Base-by-base conservation (phyloP, 2,888 invertebrate species). In the Crepidodera aurea region DNA sequence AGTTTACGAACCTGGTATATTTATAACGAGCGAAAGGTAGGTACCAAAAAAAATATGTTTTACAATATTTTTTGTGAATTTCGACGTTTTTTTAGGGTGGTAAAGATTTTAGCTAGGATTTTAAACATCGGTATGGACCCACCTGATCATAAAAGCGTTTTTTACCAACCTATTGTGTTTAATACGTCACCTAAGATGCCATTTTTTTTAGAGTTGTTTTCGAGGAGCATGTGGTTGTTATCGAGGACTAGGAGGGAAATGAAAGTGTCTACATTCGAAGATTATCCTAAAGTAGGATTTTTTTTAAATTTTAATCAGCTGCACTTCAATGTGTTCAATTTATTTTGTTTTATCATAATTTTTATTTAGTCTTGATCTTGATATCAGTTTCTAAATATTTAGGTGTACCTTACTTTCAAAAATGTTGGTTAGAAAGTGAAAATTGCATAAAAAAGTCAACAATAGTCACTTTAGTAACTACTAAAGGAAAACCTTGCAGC, bases 161-260 rank as follows among this genome's bases (percentile, higher is more conserved):
- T 74, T 22, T 79, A 78, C 53, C 77, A 80, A 56, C 81, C 81
- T 0, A 68, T 79, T 39, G 69, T 79, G 27, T 81, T 80, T 66
- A 73, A 73, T 34, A 73, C 74, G 13, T 69, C 74, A 3, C 69
- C 74, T 2, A 73, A 72, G 56, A 71, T 66, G 4, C 75, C 78
- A 8, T 80, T 80, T 64, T 75, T 81, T 42, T 71, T 75, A 50
- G 80, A 81, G 66, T 68, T 81, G 15, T 81, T 80, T 68, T 77
- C 78, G 0, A 69, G 79, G 57, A 75, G 77, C 0, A 78, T 81
- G 78, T 79, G 78, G 78, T 65, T 79, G 12, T 62, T 81, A 32
- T 79, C 79, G 1, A 77, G 76, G 65, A 80, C 80, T 0, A 73
- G 80, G 65, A 69, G 77, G 37, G 80, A 81, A 67, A 81, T 81